Base-by-base conservation (phyloP, 1,140 invertebrate genomes). In the Drosophila eugracilis region DNA sequence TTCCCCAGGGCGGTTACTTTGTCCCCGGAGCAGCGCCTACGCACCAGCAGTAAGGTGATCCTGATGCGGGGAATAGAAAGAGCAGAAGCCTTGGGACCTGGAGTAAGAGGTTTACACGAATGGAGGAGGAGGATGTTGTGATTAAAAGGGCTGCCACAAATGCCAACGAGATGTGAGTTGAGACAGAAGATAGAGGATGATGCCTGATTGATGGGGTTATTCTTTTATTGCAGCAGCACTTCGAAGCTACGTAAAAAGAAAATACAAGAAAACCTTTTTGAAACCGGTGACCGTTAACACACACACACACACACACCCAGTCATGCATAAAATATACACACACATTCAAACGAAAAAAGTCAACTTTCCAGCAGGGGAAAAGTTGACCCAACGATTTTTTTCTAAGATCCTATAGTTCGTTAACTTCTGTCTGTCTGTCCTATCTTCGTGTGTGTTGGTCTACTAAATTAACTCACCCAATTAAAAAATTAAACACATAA, bases 1-100 rank as follows among this genome's bases (percentile, higher is more conserved):
- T 90, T 55, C 89, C 90, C 15, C 86, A 90, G 22, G 78, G 90
- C 54, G 90, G 81, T 7, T 92, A 89, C 80, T 92, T 93, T 76
- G 91, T 92, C 60, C 92, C 92, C 1, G 90, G 75, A 30, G 75
- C 71, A 12, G 39, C 57, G 45, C 60, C 75, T 36, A 50, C 55
- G 4, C 77, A 21, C 22, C 52, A 36, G 1, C 57, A 63, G 21
- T 42, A 42, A 21, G 41, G 17, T n/a, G n/a, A 0, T 9, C 24
- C 59, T 54, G 72, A 54, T 39, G 45, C 17, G 39, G 5, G 34
- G 5, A 15, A 5, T 37, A 17, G 7, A 14, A 2, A 2, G 7
- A 34, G 15, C 9, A 12, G 17, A 15, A 49, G n/a, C 15, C 24
- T 4, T 22, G 22, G 3, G 54, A 57, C 12, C 30, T 9, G 28